phyloP scores from a whole-genome alignment of 2,888 invertebrate species.

The Pterostichus madidus region DNA sequence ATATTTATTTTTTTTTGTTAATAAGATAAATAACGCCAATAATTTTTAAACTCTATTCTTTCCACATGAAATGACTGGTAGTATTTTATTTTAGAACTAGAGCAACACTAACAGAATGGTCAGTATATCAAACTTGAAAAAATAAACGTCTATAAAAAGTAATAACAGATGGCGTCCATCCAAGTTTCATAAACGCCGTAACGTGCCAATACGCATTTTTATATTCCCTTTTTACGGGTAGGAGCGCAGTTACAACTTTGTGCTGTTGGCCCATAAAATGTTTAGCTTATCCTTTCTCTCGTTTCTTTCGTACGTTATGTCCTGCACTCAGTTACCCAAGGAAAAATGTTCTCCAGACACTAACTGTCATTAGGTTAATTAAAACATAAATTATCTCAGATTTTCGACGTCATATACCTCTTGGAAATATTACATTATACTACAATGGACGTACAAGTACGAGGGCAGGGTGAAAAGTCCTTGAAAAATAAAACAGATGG shows the following conservation, averaged over 20 bases:
- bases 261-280: slow-evolving; percentile 46
- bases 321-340: slow-evolving; percentile 1
- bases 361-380: slow-evolving; percentile 26
- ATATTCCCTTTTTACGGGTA: slow-evolving; percentile 49
- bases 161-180: slow-evolving; percentile 53
- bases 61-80: too few relatives aligned
- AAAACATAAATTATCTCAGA: slow-evolving; percentile 6
- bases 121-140: slow-evolving; percentile 21
- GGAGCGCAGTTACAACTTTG: slow-evolving; percentile 40
- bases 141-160: slow-evolving; percentile 43
- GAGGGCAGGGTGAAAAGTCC: too few relatives aligned
- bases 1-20: too few relatives aligned
- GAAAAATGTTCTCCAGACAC: slow-evolving; percentile 5
- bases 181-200: slow-evolving; percentile 58
- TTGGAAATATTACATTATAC: too few relatives aligned
- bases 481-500: too few relatives aligned
- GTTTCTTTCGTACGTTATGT: slow-evolving; percentile 21
- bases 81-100: too few relatives aligned
- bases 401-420: too few relatives aligned
- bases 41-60: too few relatives aligned
- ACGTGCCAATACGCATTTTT: slow-evolving; percentile 59
- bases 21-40: too few relatives aligned
- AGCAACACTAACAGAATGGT: not conserved
- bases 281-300: slow-evolving; percentile 10
- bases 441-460: too few relatives aligned